Evolutionary conservation across 2,888 invertebrate species (phyloP).

Genomic region (Cylloceria caligata): DNA sequence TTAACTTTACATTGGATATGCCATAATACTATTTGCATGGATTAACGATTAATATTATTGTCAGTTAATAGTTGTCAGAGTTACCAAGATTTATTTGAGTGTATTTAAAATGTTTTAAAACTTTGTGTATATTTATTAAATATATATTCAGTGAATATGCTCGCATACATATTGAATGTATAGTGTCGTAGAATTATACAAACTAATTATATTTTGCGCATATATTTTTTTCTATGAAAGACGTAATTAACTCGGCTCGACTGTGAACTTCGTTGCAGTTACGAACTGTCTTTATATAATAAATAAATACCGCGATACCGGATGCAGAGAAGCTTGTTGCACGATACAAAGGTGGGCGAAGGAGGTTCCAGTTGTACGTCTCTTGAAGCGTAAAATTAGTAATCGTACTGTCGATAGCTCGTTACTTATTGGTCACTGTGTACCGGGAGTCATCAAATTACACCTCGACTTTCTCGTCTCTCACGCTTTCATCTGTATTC

Average conservation of each 20-base stretch:
- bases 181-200: neutral
- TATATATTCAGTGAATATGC: neutral
- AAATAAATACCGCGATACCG: neutral
- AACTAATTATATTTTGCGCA: neutral
- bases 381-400: conserved; percentile 74
- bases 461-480: conserved; percentile 75
- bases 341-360: neutral
- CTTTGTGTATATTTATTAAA: neutral
- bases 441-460: conserved; percentile 75
- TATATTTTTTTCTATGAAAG: neutral
- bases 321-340: neutral
- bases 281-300: neutral
- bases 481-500: conserved; percentile 74
- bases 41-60: no score
- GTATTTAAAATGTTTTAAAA: neutral
- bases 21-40: no score
- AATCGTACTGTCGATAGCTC: conserved; percentile 79
- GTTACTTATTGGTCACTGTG: conserved; percentile 76
- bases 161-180: neutral
- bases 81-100: no score
- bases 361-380: conserved; percentile 9
- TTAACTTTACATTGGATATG: no score
- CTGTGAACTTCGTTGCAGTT: neutral
- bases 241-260: neutral
- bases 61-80: no score